These are phyloP conservation scores for Eupelmus urozonus DNA, from an alignment of 2,888 invertebrate genomes.

Conservation along the genomic window DNA sequence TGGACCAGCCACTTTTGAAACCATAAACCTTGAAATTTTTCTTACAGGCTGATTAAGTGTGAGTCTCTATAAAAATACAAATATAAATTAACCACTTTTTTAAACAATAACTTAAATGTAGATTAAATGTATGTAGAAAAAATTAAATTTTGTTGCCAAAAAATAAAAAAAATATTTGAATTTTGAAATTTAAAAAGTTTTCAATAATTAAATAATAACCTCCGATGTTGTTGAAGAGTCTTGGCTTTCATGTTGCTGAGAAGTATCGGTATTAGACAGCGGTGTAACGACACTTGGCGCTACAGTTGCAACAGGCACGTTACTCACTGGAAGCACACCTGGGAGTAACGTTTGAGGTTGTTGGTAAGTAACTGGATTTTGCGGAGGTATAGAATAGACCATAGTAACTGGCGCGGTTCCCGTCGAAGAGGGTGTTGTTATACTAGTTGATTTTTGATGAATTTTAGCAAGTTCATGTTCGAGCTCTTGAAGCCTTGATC, in stretches of 20 bases:
- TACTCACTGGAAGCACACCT: slow-evolving; percentile 64
- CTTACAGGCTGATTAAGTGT: slow-evolving; percentile 78
- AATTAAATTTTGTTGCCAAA: background rate
- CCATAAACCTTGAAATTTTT: slow-evolving; percentile 90
- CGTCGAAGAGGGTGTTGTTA: slow-evolving; percentile 67
- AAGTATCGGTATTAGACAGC: slow-evolving; percentile 68
- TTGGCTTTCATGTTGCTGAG: slow-evolving; percentile 67
- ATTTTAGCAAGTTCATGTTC: slow-evolving; percentile 77
- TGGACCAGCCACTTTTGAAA: slow-evolving; percentile 78
- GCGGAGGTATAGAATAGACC: slow-evolving; percentile 60
- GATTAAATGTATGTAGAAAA: background rate
- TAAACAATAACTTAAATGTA: background rate
- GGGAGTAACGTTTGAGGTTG: slow-evolving; percentile 62
- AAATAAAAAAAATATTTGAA: background rate
- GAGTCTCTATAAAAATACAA: slow-evolving; percentile 54
- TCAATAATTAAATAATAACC: slow-evolving; percentile 29
- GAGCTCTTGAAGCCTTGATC: slow-evolving; percentile 74
- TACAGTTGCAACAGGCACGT: slow-evolving; percentile 68
- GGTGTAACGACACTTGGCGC: slow-evolving; percentile 65
- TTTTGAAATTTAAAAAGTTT: background rate
- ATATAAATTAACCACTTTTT: background rate
- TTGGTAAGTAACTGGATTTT: slow-evolving; percentile 52
- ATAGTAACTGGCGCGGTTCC: slow-evolving; percentile 69
- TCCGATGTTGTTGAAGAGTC: slow-evolving; percentile 61
- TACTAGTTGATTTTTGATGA: slow-evolving; percentile 72